Evolutionary conservation across 2,113 vertebrate genomes (phyloP).

Genomic region (Ploceus nigricollis): DNA sequence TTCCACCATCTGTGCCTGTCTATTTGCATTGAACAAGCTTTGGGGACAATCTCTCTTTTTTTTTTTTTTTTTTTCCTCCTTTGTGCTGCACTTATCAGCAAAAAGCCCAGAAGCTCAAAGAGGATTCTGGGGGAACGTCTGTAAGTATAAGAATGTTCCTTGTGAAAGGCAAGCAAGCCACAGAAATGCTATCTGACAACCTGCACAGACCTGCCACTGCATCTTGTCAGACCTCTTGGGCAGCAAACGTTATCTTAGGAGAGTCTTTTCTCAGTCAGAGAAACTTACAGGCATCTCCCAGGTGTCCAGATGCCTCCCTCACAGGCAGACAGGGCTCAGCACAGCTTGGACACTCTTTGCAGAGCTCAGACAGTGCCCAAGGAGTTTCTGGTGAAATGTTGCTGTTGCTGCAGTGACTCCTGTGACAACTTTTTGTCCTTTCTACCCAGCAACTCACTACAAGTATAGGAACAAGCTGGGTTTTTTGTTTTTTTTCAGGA

Average conservation of each 20-base stretch:
- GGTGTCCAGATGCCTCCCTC: background rate
- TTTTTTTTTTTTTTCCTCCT: background rate
- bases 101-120: background rate
- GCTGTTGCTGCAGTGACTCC: background rate
- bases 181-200: background rate
- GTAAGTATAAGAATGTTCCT: background rate
- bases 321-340: background rate
- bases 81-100: background rate
- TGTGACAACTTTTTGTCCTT: background rate
- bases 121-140: background rate
- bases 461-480: background rate
- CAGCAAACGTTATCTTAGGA: background rate
- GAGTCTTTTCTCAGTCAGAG: background rate
- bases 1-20: background rate
- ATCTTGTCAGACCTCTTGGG: background rate
- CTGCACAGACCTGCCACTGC: background rate
- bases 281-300: background rate
- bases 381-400: background rate
- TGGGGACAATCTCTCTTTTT: background rate
- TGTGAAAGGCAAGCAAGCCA: background rate
- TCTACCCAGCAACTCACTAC: background rate
- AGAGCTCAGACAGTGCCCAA: accelerated
- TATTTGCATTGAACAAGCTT: background rate
- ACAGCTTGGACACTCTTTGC: background rate
- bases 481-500: background rate